These are phyloP conservation scores for Brachyrhaphis roseni DNA, from an alignment of 2,797 vertebrate species.

Conservation along the genomic window DNA sequence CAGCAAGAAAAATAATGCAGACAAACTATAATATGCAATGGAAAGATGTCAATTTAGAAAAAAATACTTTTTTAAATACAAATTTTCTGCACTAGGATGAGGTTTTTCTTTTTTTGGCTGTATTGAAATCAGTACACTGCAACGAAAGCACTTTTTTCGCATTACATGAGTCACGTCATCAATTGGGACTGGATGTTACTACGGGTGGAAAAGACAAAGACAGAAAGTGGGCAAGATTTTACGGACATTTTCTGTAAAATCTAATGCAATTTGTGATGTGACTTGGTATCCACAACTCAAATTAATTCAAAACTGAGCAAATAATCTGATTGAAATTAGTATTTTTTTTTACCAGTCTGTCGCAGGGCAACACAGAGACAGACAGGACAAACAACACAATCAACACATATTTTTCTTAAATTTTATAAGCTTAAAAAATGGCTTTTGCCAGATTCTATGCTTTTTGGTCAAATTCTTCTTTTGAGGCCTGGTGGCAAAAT, in stretches of 20 bases:
- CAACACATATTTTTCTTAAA: background rate
- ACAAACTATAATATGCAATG: too few relatives aligned
- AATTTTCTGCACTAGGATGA: too few relatives aligned
- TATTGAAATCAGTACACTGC: too few relatives aligned
- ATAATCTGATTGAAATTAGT: background rate
- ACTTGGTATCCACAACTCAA: background rate
- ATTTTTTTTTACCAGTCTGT: background rate
- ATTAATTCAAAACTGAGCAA: background rate
- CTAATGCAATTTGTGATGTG: background rate
- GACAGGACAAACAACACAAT: background rate
- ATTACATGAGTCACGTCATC: too few relatives aligned
- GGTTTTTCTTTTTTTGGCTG: too few relatives aligned
- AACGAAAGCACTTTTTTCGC: too few relatives aligned
- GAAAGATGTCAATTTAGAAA: too few relatives aligned
- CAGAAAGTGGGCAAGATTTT: too few relatives aligned
- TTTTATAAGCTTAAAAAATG: background rate
- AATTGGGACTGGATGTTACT: too few relatives aligned
- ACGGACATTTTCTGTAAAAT: background rate
- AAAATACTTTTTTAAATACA: too few relatives aligned
- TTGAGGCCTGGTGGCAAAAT: slow-evolving; percentile 13
- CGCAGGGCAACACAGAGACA: background rate
- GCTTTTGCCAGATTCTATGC: background rate
- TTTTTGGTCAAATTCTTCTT: background rate
- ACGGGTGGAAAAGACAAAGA: too few relatives aligned
- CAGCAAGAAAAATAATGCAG: background rate